These are phyloP conservation scores for Carapus acus DNA, from an alignment of 2,797 vertebrate species.

Conservation along the genomic window DNA sequence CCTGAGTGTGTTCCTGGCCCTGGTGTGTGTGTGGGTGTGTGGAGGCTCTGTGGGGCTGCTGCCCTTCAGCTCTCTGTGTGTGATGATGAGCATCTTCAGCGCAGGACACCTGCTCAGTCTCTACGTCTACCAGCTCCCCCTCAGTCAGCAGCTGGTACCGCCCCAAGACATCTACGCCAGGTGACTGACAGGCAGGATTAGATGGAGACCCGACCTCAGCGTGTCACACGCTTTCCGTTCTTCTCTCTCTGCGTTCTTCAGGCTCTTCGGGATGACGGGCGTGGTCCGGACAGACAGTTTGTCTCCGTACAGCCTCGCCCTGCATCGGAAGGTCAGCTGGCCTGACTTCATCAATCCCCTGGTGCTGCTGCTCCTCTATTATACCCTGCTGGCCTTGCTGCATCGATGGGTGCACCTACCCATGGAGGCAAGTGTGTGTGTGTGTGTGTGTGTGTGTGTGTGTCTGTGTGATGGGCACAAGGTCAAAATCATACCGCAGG, in stretches of 20 bases:
- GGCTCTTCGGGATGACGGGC: slow-evolving; percentile 78
- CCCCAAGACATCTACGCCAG: slow-evolving; percentile 73
- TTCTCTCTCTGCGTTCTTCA: slow-evolving; percentile 26
- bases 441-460: neutral
- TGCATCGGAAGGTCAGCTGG: slow-evolving; percentile 72
- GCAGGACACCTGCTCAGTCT: slow-evolving; percentile 73
- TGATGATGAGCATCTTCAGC: slow-evolving; percentile 77
- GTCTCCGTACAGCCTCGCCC: slow-evolving; percentile 60
- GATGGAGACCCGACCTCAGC: too few relatives aligned
- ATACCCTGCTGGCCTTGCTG: slow-evolving; percentile 71
- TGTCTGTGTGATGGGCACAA: too few relatives aligned
- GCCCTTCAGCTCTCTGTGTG: slow-evolving; percentile 74
- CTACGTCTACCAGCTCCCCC: slow-evolving; percentile 79
- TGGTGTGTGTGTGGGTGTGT: slow-evolving; percentile 81
- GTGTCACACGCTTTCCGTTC: neutral
- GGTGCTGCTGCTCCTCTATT: slow-evolving; percentile 76
- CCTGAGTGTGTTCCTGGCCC: slow-evolving; percentile 72
- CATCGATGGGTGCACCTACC: slow-evolving; percentile 65
- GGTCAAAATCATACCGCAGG: too few relatives aligned
- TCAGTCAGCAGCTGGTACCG: slow-evolving; percentile 69
- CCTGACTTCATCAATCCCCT: slow-evolving; percentile 75
- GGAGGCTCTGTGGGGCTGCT: slow-evolving; percentile 62
- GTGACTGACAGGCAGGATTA: slow-evolving; percentile 48
- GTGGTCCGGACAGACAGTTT: slow-evolving; percentile 70
- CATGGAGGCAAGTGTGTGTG: slow-evolving; percentile 42